Percentiles rank a stretch among this genome's conserved stretches.
Evolutionary conservation across 2,888 invertebrate genomes (phyloP).

Genomic region (Campoletis raptor): DNA sequence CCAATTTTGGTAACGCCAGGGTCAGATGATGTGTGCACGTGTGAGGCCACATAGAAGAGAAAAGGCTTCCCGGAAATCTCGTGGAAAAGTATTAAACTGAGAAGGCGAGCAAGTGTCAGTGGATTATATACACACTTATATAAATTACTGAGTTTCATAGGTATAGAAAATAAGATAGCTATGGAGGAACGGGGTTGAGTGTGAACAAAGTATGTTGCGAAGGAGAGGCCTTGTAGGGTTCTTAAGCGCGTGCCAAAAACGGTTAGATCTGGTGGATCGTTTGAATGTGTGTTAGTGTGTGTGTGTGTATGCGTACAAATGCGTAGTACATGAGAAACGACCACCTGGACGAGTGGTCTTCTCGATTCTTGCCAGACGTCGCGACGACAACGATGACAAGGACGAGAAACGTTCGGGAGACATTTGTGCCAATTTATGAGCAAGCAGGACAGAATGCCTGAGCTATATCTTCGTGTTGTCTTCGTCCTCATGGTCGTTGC

Average conservation of each 20-base stretch:
- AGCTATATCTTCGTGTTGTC: conserved; percentile 2
- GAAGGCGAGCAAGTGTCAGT: conserved; percentile 15
- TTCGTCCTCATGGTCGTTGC: conserved; percentile 16
- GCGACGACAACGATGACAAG: conserved; percentile 56
- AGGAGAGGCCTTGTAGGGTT: conserved; percentile 79
- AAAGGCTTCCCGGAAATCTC: conserved; percentile 27
- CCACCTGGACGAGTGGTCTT: conserved; percentile 49
- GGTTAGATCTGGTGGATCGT: conserved; percentile 76
- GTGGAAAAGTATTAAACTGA: conserved; percentile 9
- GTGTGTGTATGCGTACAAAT: conserved; percentile 12
- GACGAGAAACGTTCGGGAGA: conserved; percentile 65
- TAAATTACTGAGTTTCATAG: neutral
- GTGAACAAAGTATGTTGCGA: conserved; percentile 60
- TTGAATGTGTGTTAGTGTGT: conserved; percentile 65
- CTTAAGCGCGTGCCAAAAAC: conserved; percentile 79
- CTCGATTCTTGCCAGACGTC: conserved; percentile 61
- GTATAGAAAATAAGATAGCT: conserved; percentile 28
- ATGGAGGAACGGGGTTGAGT: conserved; percentile 28
- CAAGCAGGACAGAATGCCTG: conserved; percentile 49
- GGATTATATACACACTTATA: neutral
- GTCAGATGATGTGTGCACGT: conserved; percentile 9
- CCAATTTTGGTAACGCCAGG: conserved; percentile 13
- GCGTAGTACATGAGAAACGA: conserved; percentile 22
- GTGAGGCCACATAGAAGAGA: conserved; percentile 13
- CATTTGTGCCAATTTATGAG: conserved; percentile 47